Conservation (phyloP, 2,797 vertebrate species). For the Galago senegalensis region DNA sequence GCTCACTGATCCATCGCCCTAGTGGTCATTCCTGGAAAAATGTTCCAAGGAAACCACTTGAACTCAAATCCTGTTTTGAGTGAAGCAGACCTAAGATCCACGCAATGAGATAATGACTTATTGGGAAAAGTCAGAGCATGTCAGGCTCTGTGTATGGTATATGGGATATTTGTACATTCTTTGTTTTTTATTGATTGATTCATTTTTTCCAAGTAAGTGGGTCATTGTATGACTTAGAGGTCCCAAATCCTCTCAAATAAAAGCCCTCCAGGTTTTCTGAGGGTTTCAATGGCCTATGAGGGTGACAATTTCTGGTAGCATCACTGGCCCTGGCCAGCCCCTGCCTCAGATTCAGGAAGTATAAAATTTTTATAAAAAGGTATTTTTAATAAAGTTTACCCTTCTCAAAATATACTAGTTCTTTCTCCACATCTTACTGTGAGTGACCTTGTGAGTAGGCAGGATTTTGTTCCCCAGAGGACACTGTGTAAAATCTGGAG, state of each 20-base stretch:
- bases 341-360: not conserved
- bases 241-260: not conserved
- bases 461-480: not conserved
- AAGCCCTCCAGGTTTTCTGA: not conserved
- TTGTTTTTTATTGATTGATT: not conserved
- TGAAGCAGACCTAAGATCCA: not conserved
- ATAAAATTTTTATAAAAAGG: not conserved
- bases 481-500: not conserved
- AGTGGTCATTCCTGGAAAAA: not conserved
- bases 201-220: not conserved
- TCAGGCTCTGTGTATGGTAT: too few relatives aligned
- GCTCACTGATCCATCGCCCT: not conserved
- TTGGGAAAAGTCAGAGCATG: not conserved
- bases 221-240: not conserved
- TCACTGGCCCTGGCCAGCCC: not conserved
- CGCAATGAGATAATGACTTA: not conserved
- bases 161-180: not conserved
- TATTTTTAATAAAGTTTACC: not conserved
- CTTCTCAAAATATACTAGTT: not conserved
- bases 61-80: not conserved
- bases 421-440: not conserved
- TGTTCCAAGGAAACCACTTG: not conserved
- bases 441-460: not conserved
- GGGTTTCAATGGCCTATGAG: not conserved
- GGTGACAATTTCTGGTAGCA: not conserved